These are phyloP conservation scores for Drosophila neoperkinsi DNA, from an alignment of 2,888 invertebrate species.

Conservation along the genomic window DNA sequence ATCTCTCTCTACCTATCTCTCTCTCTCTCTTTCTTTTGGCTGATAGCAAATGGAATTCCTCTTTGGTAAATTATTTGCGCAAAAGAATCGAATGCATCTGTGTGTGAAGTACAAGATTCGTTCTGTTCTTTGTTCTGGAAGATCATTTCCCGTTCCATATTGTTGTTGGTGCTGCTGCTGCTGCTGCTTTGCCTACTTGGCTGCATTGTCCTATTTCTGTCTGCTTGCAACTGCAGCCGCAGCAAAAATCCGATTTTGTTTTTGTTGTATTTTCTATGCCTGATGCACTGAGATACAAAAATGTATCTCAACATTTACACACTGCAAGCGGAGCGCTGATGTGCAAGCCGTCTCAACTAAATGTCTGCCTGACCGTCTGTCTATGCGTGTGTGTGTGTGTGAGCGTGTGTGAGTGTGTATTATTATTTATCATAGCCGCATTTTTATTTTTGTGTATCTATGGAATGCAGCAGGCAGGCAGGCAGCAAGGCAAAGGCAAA, in stretches of 20 bases:
- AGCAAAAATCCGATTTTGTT: conserved; percentile 24
- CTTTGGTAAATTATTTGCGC: conserved; percentile 43
- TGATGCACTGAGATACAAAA: conserved; percentile 57
- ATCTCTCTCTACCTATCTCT: no score
- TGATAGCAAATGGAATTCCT: conserved; percentile 41
- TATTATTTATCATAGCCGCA: conserved; percentile 81
- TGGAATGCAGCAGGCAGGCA: conserved; percentile 68
- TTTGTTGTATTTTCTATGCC: conserved; percentile 24
- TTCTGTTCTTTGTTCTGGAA: conserved; percentile 29
- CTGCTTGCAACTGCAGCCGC: conserved; percentile 30
- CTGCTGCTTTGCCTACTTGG: conserved; percentile 49
- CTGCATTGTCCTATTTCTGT: conserved; percentile 65
- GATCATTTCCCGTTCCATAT: conserved; percentile 45
- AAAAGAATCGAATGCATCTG: conserved; percentile 22
- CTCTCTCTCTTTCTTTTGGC: background rate
- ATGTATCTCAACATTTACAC: conserved; percentile 64
- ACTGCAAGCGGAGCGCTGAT: conserved; percentile 40
- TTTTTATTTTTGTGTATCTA: conserved; percentile 83
- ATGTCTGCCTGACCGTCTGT: conserved; percentile 29
- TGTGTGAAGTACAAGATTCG: conserved; percentile 6
- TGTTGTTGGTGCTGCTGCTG: conserved; percentile 7
- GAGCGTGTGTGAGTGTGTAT: conserved; percentile 42
- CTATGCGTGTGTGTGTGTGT: conserved; percentile 1
- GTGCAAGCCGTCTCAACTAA: conserved; percentile 36
- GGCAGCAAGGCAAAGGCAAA: conserved; percentile 18